These are phyloP conservation scores for Drosophila subquinaria DNA, from an alignment of 2,888 invertebrate genomes.

Conservation along the genomic window DNA sequence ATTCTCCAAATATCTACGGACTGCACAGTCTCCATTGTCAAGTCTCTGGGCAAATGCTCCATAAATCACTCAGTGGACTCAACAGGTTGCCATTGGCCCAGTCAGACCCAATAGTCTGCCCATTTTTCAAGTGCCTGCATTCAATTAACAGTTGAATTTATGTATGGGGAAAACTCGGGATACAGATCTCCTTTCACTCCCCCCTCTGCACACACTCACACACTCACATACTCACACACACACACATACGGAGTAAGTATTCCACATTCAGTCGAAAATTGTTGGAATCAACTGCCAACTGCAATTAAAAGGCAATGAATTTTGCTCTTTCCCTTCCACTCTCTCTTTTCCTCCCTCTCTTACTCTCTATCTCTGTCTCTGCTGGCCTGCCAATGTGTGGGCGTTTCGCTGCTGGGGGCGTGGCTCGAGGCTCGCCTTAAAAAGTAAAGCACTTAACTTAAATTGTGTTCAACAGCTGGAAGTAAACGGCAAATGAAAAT, in stretches of 20 bases:
- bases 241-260: constrained; percentile 26
- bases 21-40: constrained; percentile 33
- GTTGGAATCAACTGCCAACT: constrained; percentile 74
- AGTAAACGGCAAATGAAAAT: constrained; percentile 48
- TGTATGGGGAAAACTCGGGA: constrained; percentile 53
- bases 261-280: constrained; percentile 52
- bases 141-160: constrained; percentile 77
- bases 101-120: constrained; percentile 51
- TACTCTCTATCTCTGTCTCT: constrained; percentile 20
- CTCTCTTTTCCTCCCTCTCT: not conserved
- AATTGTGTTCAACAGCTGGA: constrained; percentile 80
- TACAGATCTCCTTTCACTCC: not conserved
- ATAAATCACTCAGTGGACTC: constrained; percentile 57
- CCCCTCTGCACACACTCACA: not conserved
- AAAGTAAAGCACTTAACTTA: constrained; percentile 74
- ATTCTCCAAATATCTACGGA: constrained; percentile 4
- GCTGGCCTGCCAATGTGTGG: constrained; percentile 52
- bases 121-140: constrained; percentile 75
- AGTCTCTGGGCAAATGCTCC: constrained; percentile 35
- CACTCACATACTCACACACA: constrained; percentile 14
- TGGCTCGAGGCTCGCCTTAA: constrained; percentile 37
- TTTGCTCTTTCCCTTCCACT: constrained; percentile 41
- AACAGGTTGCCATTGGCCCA: constrained; percentile 67
- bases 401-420: constrained; percentile 50
- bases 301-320: constrained; percentile 82